Conservation (phyloP, 2,888 invertebrate species). For the Papilio gigon region DNA sequence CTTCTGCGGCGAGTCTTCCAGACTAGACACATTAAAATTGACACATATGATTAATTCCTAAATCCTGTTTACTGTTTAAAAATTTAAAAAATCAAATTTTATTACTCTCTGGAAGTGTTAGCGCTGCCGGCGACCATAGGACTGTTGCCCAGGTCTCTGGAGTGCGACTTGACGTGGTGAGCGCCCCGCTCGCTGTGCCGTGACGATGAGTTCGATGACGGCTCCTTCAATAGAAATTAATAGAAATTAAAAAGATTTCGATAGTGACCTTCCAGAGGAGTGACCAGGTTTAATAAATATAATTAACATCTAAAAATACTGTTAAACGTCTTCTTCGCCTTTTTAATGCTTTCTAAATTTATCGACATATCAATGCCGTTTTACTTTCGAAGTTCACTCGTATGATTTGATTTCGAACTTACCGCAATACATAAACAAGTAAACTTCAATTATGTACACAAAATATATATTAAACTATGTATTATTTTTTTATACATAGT, state of each 20-base stretch:
- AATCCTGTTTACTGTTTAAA: no score
- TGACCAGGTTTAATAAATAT: no score
- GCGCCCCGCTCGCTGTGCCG: constrained; percentile 69
- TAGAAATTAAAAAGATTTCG: background rate
- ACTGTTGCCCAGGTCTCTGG: constrained; percentile 73
- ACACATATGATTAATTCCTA: no score
- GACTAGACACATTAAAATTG: constrained; percentile 55
- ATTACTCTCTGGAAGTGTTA: constrained; percentile 74
- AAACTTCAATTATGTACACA: background rate
- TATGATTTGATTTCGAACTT: no score
- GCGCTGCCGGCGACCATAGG: constrained; percentile 70
- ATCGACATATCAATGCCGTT: no score
- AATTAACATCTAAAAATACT: no score
- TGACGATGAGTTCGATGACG: constrained; percentile 67
- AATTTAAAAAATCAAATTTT: no score
- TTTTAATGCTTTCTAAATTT: no score
- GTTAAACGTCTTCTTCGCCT: no score
- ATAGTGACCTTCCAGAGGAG: background rate
- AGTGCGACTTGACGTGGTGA: constrained; percentile 78
- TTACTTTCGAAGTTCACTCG: no score
- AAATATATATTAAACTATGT: background rate
- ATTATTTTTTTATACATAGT: background rate
- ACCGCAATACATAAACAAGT: background rate
- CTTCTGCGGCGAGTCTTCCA: constrained; percentile 81
- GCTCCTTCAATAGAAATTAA: constrained; percentile 67